Evolutionary conservation across 2,888 invertebrate species (phyloP).

Genomic region (Agrochola lychnidis): DNA sequence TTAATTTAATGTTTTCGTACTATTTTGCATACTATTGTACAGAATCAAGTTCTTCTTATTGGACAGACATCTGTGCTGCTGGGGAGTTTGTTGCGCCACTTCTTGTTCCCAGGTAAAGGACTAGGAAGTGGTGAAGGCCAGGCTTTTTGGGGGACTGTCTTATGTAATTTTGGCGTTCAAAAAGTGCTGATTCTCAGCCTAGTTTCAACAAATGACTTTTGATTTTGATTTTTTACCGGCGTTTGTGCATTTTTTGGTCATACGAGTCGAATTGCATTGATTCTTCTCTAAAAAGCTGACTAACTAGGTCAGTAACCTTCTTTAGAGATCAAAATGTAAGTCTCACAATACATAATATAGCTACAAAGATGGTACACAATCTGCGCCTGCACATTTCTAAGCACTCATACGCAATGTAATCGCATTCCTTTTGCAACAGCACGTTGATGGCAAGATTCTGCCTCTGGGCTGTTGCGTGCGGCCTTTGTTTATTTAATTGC

Average conservation of each 20-base stretch:
- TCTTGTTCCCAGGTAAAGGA: too few species aligned
- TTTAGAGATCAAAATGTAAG: background rate
- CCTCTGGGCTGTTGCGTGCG: constrained; percentile 50
- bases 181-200: too few species aligned
- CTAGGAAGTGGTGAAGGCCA: too few species aligned
- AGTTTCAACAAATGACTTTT: too few species aligned
- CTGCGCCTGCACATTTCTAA: constrained; percentile 40
- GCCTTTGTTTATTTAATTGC: constrained; percentile 61
- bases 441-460: constrained; percentile 54
- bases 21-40: too few species aligned
- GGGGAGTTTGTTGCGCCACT: too few species aligned
- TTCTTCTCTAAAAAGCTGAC: background rate
- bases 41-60: too few species aligned
- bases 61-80: too few species aligned
- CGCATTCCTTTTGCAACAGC: constrained; percentile 60
- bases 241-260: background rate
- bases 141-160: too few species aligned
- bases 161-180: too few species aligned
- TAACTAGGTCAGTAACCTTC: background rate
- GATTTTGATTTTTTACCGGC: too few species aligned
- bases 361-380: constrained; percentile 3
- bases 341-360: constrained; percentile 17
- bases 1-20: too few species aligned
- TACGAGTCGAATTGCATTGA: background rate
- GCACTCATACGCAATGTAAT: constrained; percentile 50